Base-by-base conservation (phyloP, 2,888 invertebrate genomes). In the Podotricha telesiphe region DNA sequence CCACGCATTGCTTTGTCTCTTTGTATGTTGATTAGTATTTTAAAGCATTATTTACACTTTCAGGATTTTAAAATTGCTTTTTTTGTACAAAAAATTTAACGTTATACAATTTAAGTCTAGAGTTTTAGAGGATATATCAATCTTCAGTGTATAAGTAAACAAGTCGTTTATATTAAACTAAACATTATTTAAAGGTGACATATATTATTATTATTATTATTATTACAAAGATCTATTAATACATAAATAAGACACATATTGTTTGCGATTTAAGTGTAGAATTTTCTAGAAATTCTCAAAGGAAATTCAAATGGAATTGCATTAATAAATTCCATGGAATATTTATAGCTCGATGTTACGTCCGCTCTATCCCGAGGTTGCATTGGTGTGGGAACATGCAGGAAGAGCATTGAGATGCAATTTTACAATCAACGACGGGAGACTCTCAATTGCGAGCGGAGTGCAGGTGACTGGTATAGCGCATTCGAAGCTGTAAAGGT, bases 381-480 rank as follows among this genome's bases (percentile, higher is more conserved):
- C 65, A 56, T 65, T 65, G 65, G 19, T 71, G 68, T 69, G 68
- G 59, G 71, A 69, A 71, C 68, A 63, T 69, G 71, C 64, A 71
- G 71, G 71, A 71, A 71, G 71, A 68, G 71, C 63, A 71, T 77
- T 76, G 76, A 76, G 71, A 70, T 74, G 79, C 79, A 82, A 82
- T 81, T 81, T 78, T 77, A 74, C 76, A 81, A 81, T 80, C 77
- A 78, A 71, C 70, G 70, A 51, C 73, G 72, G 72, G 75, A 77
- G 75, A 75, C 69, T 64, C 70, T 70, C 76, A 76, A 77, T 78
- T 76, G 74, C 59, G 66, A 51, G 69, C 68, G 59, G 50, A 69
- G 10, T 62, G 70, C 77, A 77, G 78, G 76, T 78, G 74, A 72
- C 77, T 76, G 78, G 76, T 78, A 74, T 71, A 73, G 76, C 73